phyloP scores from a whole-genome alignment of 2,797 vertebrate genomes.

The Sebastes itinus region DNA sequence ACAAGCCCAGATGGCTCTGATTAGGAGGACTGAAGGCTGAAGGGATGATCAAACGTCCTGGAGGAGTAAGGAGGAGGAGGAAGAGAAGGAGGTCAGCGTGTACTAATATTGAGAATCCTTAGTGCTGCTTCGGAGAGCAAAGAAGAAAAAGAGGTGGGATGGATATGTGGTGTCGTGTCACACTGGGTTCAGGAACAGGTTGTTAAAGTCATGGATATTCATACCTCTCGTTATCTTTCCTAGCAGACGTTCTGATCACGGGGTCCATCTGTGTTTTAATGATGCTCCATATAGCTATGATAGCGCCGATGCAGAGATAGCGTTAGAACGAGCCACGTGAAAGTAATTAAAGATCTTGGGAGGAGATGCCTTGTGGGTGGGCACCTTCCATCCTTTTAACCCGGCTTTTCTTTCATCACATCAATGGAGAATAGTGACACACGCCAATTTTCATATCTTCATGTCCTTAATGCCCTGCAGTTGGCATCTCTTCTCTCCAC shows the following conservation, averaged over 20 bases:
- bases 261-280: conserved; percentile 26
- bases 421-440: background rate
- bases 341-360: conserved; percentile 35
- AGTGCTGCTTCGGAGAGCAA: conserved; percentile 8
- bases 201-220: conserved; percentile 17
- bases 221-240: conserved; percentile 38
- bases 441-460: background rate
- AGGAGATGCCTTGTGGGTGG: background rate
- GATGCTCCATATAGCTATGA: background rate
- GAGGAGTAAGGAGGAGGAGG: background rate
- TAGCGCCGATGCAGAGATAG: background rate
- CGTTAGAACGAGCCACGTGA: background rate
- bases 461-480: background rate
- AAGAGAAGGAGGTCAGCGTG: conserved; percentile 7
- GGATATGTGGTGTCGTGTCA: background rate
- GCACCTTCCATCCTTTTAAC: conserved; percentile 7
- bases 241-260: conserved; percentile 28
- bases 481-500: background rate
- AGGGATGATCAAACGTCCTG: conserved; percentile 41
- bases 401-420: conserved; percentile 4
- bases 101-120: background rate
- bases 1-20: conserved; percentile 36
- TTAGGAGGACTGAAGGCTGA: conserved; percentile 33
- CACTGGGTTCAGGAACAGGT: conserved; percentile 6
- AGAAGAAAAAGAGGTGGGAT: background rate